phyloP scores from a whole-genome alignment of 2,888 invertebrate species.

The Cremastinae sp. region DNA sequence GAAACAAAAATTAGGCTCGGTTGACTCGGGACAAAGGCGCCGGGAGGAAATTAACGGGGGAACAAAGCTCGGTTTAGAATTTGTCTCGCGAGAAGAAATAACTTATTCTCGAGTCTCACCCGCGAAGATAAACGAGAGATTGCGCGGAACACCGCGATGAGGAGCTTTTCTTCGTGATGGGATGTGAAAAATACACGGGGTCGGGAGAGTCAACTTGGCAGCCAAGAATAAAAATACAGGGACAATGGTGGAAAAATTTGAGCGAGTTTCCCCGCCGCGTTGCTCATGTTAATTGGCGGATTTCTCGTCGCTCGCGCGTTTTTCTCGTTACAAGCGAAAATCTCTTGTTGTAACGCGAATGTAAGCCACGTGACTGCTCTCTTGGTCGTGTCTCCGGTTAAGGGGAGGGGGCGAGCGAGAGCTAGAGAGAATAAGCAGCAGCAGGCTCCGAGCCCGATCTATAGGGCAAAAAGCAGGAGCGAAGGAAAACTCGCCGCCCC shows the following conservation, averaged over 20 bases:
- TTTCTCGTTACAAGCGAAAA: conserved; percentile 33
- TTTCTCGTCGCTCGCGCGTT: conserved; percentile 45
- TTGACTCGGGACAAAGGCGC: conserved; percentile 22
- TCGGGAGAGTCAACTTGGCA: not conserved
- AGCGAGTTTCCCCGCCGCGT: not conserved
- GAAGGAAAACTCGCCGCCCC: conserved; percentile 25
- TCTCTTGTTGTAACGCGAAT: conserved; percentile 5
- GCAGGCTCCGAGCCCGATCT: not conserved
- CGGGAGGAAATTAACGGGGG: conserved; percentile 1
- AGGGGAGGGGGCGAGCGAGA: conserved; percentile 26
- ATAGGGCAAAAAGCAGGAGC: not conserved
- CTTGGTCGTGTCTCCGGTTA: conserved; percentile 2
- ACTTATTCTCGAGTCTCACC: conserved; percentile 42
- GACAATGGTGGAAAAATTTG: not conserved
- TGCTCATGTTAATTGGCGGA: conserved; percentile 57
- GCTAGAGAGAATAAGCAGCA: not conserved
- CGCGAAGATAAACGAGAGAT: conserved; percentile 9
- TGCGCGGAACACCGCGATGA: not conserved
- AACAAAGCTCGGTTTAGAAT: conserved; percentile 45
- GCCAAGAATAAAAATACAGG: too few relatives aligned
- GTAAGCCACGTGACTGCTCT: conserved; percentile 31
- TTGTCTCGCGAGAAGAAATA: conserved; percentile 42
- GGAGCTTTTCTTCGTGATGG: not conserved
- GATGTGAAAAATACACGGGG: conserved; percentile 25
- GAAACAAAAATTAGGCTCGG: conserved; percentile 33